Evolutionary conservation across 1,140 invertebrate genomes (phyloP).

Genomic region (Ostrea edulis): DNA sequence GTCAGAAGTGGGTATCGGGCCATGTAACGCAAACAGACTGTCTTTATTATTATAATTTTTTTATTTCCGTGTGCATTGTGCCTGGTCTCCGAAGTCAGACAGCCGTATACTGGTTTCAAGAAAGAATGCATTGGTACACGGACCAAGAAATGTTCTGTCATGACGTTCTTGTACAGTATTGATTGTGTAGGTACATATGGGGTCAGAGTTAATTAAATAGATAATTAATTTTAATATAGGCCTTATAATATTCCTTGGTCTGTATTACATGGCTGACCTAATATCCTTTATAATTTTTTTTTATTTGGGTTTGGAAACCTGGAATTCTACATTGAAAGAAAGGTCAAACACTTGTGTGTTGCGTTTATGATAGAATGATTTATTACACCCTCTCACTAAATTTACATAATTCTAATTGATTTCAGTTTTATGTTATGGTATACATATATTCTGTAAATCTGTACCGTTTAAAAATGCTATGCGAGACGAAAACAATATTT

Average conservation of each 20-base stretch:
- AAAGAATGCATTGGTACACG: not conserved
- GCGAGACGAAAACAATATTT: too few relatives aligned
- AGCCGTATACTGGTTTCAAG: not conserved
- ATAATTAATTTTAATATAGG: constrained; percentile 1
- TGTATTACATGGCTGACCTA: not conserved
- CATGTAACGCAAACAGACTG: constrained; percentile 17
- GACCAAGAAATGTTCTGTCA: not conserved
- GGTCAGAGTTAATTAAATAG: not conserved
- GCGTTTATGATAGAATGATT: too few relatives aligned
- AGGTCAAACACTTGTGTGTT: too few relatives aligned
- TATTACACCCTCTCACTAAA: too few relatives aligned
- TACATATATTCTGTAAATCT: too few relatives aligned
- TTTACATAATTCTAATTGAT: too few relatives aligned
- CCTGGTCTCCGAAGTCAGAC: not conserved
- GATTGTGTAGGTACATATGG: too few relatives aligned
- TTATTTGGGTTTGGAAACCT: too few relatives aligned
- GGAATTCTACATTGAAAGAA: too few relatives aligned
- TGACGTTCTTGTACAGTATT: not conserved
- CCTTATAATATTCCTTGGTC: not conserved
- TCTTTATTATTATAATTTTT: not conserved
- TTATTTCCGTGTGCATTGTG: constrained; percentile 18
- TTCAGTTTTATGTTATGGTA: too few relatives aligned
- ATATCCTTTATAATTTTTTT: too few relatives aligned
- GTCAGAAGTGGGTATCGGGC: not conserved
- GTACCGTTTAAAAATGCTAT: too few relatives aligned